Base-by-base conservation (phyloP, 2,797 vertebrate species). In the Linurgus olivaceus region DNA sequence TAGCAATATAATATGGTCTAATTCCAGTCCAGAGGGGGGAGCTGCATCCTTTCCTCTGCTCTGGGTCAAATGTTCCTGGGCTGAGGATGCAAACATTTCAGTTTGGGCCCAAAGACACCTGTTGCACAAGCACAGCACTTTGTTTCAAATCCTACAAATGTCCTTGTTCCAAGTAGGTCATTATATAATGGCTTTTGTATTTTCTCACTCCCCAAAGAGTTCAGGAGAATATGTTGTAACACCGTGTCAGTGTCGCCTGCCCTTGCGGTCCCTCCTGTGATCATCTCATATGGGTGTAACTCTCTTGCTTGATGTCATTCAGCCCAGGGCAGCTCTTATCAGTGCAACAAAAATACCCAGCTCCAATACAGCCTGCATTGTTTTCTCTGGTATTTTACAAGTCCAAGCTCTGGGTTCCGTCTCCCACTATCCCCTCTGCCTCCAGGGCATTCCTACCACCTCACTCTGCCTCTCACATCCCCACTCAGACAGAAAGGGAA, bases 161-260 rank as follows among this genome's bases (percentile, higher is more conserved):
- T 57, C 44, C 24, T 71, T 35, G 29, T 73, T 94, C 81, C 75
- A 95, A 93, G 78, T 72, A 89, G 88, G 84, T 93, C 84, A 72
- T 95, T 83, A 84, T 74, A 86, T 94, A 88, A 88, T 50, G 50
- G 35, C 17, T 83, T 92, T 88, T 95, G 76, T 86, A 55, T 94
- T 92, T 77, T 83, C 61, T 71, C 47, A 35, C 55, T 81, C 73
- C 55, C 61, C 42, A 58, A 71, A 58, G 59, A 75, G 35, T 88
- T 47, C 1, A 0, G 52, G 17, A 74, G 59, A 79, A 61, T 57
- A 50, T 67, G 48, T 50, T 15, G 10, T 68, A 79, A 88, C 33
- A n/a, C 28, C 1, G 0, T 47, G 62, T 8, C 58, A 4, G 16
- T 54, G 59, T 79, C 1, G 1, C 48, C 42, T 85, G 72, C 80